A percentile compares a stretch with the other conserved stretches of the same genome.
Evolutionary conservation across 2,797 vertebrate species (phyloP).

Genomic region (Geotrypetes seraphini): DNA sequence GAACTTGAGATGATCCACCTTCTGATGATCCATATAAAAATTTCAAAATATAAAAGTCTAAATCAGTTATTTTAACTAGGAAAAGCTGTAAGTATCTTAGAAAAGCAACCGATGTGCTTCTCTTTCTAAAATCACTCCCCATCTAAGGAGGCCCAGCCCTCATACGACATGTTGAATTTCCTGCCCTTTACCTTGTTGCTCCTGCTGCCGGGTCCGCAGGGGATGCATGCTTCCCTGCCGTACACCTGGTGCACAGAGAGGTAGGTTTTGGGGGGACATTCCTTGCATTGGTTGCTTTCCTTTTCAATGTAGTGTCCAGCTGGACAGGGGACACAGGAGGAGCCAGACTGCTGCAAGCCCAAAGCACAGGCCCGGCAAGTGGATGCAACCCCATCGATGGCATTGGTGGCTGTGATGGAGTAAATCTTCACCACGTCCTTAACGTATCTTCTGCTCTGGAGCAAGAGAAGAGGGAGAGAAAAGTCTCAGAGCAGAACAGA

Average conservation of each 20-base stretch:
- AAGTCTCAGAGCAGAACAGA: slow-evolving; percentile 5
- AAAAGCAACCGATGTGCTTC: too few relatives aligned
- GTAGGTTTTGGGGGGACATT: slow-evolving; percentile 79
- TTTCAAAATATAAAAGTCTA: too few relatives aligned
- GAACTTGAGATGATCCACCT: too few relatives aligned
- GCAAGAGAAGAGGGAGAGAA: slow-evolving; percentile 18
- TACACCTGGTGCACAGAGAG: slow-evolving; percentile 72
- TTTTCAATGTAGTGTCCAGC: slow-evolving; percentile 83
- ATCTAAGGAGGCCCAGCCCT: too few relatives aligned
- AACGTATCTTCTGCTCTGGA: slow-evolving; percentile 70
- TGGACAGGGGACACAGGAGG: slow-evolving; percentile 84
- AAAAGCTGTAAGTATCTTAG: too few relatives aligned
- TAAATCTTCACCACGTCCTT: slow-evolving; percentile 85
- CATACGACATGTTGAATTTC: too few relatives aligned
- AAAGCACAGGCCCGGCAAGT: slow-evolving; percentile 81
- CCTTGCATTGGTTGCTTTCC: slow-evolving; percentile 71
- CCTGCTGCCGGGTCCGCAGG: slow-evolving; percentile 81
- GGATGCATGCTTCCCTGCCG: slow-evolving; percentile 69
- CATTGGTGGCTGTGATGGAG: slow-evolving; percentile 78
- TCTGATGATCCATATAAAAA: too few relatives aligned
- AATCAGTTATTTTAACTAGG: too few relatives aligned
- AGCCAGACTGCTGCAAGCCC: slow-evolving; percentile 61
- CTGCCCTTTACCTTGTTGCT: slow-evolving; percentile 79
- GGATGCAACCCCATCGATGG: slow-evolving; percentile 76
- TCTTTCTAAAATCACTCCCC: too few relatives aligned